These are phyloP conservation scores for Falcaria lacertinaria DNA, from an alignment of 2,888 invertebrate species.

Conservation along the genomic window DNA sequence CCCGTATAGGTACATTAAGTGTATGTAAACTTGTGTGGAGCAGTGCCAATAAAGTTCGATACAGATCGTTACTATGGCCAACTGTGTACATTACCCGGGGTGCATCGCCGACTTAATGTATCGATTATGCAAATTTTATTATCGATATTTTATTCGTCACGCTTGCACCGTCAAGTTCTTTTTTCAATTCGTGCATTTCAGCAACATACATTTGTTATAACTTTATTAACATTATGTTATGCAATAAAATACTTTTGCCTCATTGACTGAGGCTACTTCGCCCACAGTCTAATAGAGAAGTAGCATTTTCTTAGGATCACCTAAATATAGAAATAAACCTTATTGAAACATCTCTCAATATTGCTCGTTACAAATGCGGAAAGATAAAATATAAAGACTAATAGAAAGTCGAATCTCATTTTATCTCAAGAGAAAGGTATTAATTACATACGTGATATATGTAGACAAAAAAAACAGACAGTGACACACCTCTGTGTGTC, in stretches of 20 bases:
- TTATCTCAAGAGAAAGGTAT: too few species aligned
- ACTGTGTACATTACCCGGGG: slow-evolving; percentile 37
- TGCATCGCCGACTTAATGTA: slow-evolving; percentile 57
- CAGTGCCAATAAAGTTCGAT: slow-evolving; percentile 65
- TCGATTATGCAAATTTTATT: slow-evolving; percentile 78
- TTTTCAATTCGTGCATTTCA: slow-evolving; percentile 34
- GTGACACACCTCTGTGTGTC: too few species aligned
- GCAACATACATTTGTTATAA: slow-evolving; percentile 28
- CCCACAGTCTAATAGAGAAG: slow-evolving; percentile 7
- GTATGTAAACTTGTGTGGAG: slow-evolving; percentile 60
- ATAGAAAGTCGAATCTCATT: too few species aligned
- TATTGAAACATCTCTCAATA: too few species aligned
- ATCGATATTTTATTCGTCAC: slow-evolving; percentile 64
- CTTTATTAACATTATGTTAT: slow-evolving; percentile 36
- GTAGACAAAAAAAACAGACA: too few species aligned
- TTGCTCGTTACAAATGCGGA: too few species aligned
- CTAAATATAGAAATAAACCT: slow-evolving; percentile 18
- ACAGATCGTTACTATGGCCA: slow-evolving; percentile 40
- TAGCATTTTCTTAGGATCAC: slow-evolving; percentile 7
- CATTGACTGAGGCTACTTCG: slow-evolving; percentile 10
- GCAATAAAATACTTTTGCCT: slow-evolving; percentile 43
- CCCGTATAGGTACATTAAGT: slow-evolving; percentile 47
- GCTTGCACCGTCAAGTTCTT: slow-evolving; percentile 30
- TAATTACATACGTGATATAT: too few species aligned
- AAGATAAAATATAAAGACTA: too few species aligned